Evolutionary conservation across 2,113 vertebrate species (phyloP), one percentile per base, ranked within the genome.

Genomic region (Dromaius novaehollandiae): DNA sequence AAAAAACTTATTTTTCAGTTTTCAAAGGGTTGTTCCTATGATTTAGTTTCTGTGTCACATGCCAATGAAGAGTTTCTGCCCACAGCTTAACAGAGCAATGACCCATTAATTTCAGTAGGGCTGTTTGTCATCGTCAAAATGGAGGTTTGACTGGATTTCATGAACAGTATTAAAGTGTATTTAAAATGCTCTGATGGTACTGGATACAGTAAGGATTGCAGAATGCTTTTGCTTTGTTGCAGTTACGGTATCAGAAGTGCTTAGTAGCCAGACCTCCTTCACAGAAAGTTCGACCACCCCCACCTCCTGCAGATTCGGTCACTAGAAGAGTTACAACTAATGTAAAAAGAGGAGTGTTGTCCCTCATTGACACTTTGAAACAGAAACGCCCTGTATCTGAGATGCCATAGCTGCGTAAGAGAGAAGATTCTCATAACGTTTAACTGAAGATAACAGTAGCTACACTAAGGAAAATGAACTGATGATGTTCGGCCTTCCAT

Each of bases 351-450:
- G 98, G 99, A 38, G 99, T 99, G 91, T 97, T 99, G 95, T 99
- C 99, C 82, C 99, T 99, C 97, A 99, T 99, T 99, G 99, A 99
- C 99, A 99, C 99, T 99, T 99, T 99, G 98, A 99, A 99, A 99
- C 98, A 99, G 98, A 99, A 99, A 97, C 99, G 99, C 79, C 99
- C 99, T 0, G 98, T 99, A 68, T 96, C 99, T 0, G 99, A 99
- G 96, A 98, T 98, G 68, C 99, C 99, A 3, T 99, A 99, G 98
- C 96, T 53, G 70, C 34, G 0, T 1, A 1, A 36, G 66, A 63
- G 22, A 34, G n/a, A 50, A 86, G 94, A 60, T 73, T 46, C 84
- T 88, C 50, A 73, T 20, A 3, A 24, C 66, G 0, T 24, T 20
- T 30, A 56, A 79, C 96, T 80, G 96, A 90, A 96, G 96, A 86